Conservation (phyloP, 2,797 vertebrate genomes). For the Xerus rutilus region DNA sequence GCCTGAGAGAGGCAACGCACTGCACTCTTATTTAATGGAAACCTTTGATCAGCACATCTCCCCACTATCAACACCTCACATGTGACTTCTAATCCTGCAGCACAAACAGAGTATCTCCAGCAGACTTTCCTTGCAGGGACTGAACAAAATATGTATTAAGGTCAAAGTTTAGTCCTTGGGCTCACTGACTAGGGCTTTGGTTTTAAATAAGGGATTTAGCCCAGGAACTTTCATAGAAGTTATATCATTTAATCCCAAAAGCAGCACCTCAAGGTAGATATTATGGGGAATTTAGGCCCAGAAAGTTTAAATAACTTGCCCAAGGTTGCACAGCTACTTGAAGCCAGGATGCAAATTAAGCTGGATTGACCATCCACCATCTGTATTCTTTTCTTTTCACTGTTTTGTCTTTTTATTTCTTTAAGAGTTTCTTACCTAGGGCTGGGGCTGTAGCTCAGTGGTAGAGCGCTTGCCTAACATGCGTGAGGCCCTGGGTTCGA, state of each 20-base stretch:
- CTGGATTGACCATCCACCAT: background rate
- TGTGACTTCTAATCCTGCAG: background rate
- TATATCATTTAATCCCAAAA: constrained; percentile 70
- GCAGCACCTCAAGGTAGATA: constrained; percentile 60
- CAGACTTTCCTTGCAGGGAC: constrained; percentile 66
- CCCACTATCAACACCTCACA: background rate
- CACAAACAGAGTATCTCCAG: constrained; percentile 37
- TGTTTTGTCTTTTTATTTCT: background rate
- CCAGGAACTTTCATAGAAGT: constrained; percentile 46
- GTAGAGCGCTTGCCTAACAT: no score
- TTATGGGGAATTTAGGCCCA: constrained; percentile 62
- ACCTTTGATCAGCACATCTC: constrained; percentile 62
- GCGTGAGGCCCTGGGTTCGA: no score
- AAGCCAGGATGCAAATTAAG: background rate
- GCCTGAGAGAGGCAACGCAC: background rate
- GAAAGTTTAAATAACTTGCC: constrained; percentile 71
- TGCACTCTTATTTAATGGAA: constrained; percentile 41
- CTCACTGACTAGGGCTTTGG: constrained; percentile 65
- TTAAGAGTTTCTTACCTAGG: background rate
- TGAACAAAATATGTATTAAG: constrained; percentile 62
- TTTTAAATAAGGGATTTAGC: constrained; percentile 75
- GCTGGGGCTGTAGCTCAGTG: no score
- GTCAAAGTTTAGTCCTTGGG: constrained; percentile 68
- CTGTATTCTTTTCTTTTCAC: background rate
- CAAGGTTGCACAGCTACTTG: constrained; percentile 48